phyloP scores from a whole-genome alignment of 2,113 vertebrate species.

The Siniperca chuatsi region DNA sequence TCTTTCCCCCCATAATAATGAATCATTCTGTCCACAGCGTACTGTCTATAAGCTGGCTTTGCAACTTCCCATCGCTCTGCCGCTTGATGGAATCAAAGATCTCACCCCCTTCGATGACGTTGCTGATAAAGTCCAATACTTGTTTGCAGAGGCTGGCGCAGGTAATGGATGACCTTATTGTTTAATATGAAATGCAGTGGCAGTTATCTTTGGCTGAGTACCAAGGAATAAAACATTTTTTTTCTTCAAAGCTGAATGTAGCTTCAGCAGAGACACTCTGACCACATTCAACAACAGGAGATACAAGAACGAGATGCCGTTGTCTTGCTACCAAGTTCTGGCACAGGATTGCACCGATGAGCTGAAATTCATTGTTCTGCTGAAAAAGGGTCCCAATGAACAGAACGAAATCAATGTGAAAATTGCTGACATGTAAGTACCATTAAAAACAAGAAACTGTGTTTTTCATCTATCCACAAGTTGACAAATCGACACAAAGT shows the following conservation, averaged over 20 bases:
- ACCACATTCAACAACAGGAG: conserved; percentile 84
- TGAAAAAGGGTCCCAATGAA: conserved; percentile 78
- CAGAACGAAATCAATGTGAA: conserved; percentile 82
- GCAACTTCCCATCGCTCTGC: conserved; percentile 81
- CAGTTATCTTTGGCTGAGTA: not conserved
- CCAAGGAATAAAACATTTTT: not conserved
- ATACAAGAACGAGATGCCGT: conserved; percentile 81
- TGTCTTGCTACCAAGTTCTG: conserved; percentile 86
- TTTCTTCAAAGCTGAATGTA: conserved; percentile 70
- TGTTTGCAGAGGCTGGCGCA: conserved; percentile 64
- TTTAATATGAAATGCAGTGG: not conserved
- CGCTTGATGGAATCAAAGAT: conserved; percentile 67
- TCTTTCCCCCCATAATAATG: not conserved
- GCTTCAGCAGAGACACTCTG: conserved; percentile 54
- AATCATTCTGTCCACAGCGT: conserved; percentile 73
- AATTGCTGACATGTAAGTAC: conserved; percentile 84
- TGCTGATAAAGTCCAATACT: conserved; percentile 53
- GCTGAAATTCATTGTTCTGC: conserved; percentile 86
- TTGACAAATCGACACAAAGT: not conserved
- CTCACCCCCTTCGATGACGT: conserved; percentile 51
- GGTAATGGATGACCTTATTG: conserved; percentile 40
- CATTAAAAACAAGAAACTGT: not conserved
- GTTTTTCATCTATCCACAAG: not conserved
- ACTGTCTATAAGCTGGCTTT: conserved; percentile 77
- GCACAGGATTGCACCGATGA: conserved; percentile 86